A percentile compares a stretch with the other conserved stretches of the same genome.
These are phyloP conservation scores for Lepidurus apus DNA, from an alignment of 1,140 invertebrate genomes.

Conservation along the genomic window DNA sequence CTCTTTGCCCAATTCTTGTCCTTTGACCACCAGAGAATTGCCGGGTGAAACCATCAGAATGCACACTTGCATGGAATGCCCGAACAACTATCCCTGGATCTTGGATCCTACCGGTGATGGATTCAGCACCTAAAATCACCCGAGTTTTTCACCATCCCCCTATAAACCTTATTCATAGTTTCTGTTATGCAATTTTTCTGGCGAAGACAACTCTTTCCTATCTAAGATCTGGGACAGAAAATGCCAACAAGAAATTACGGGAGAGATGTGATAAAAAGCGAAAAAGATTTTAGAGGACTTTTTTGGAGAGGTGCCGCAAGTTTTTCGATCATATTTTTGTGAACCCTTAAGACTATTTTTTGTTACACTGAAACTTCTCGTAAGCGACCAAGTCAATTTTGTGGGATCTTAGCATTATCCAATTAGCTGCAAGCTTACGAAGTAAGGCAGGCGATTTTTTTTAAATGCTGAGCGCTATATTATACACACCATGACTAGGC, in stretches of 20 bases:
- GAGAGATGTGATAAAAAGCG: conserved; percentile 7
- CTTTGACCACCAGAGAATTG: conserved; percentile 74
- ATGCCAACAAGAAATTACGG: neutral
- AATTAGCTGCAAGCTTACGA: neutral
- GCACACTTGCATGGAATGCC: conserved; percentile 93
- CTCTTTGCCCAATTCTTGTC: conserved; percentile 83
- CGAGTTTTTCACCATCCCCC: neutral
- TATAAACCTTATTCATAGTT: neutral
- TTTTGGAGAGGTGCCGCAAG: neutral
- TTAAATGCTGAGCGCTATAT: conserved; percentile 18
- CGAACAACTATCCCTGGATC: conserved; percentile 92
- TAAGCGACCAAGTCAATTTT: conserved; percentile 13
- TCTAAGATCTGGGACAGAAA: neutral
- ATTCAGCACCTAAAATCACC: conserved; percentile 56
- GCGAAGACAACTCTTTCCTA: neutral
- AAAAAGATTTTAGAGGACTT: neutral
- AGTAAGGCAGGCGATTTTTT: neutral
- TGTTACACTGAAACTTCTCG: neutral
- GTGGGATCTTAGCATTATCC: neutral
- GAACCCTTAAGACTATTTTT: conserved; percentile 1
- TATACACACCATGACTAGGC: conserved; percentile 9
- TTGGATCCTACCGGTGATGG: conserved; percentile 90
- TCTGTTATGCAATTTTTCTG: conserved; percentile 1
- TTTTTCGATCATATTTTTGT: neutral
- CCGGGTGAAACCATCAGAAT: conserved; percentile 85